phyloP scores from a whole-genome alignment of 2,113 vertebrate genomes.

The Tylochromis polylepis region DNA sequence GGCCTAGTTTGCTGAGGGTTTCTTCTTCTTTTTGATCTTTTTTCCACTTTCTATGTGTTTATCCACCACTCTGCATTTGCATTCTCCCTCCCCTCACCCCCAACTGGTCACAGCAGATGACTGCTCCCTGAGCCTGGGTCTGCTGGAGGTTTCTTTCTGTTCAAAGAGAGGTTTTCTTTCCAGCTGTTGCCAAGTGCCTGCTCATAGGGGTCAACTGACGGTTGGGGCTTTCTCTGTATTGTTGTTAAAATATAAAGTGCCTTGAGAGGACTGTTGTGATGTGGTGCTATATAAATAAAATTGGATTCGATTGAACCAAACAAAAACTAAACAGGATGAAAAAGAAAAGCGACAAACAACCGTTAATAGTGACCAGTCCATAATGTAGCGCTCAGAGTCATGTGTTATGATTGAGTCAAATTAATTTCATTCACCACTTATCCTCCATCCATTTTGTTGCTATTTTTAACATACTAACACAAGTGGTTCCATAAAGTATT shows the following conservation, averaged over 20 bases:
- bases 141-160: background rate
- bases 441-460: no score
- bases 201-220: background rate
- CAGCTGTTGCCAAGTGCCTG: background rate
- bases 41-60: background rate
- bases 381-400: accelerated
- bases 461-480: accelerated
- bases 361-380: background rate
- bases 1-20: accelerated
- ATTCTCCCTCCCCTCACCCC: background rate
- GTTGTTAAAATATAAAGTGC: background rate
- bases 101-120: background rate
- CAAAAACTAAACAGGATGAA: background rate
- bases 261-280: accelerated
- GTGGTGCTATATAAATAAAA: background rate
- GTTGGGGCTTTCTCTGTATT: background rate
- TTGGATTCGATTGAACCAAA: background rate
- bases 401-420: no score
- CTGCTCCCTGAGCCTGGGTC: background rate
- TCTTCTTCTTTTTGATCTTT: background rate
- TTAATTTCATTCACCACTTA: no score
- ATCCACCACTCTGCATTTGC: background rate
- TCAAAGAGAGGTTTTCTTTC: background rate
- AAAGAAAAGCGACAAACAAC: accelerated
- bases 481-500: background rate